phyloP scores from a whole-genome alignment of 2,888 invertebrate species.

The Cataglyphis albicans region DNA sequence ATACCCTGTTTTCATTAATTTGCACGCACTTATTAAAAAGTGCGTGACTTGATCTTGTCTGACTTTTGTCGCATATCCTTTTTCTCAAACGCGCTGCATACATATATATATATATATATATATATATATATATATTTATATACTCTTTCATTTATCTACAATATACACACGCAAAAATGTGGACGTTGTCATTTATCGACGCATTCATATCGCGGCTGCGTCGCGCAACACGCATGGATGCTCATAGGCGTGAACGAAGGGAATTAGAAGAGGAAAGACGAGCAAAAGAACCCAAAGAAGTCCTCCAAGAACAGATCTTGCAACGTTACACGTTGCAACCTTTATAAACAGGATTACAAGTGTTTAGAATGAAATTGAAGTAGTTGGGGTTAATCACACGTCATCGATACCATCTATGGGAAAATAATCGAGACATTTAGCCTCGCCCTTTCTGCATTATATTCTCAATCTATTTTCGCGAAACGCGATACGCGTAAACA shows the following conservation, averaged over 20 bases:
- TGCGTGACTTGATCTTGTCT: neutral
- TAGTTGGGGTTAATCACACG: slow-evolving; percentile 60
- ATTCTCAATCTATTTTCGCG: neutral
- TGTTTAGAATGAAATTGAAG: slow-evolving; percentile 61
- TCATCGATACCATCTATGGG: slow-evolving; percentile 54
- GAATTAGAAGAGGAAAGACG: neutral
- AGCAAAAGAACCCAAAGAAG: slow-evolving; percentile 19
- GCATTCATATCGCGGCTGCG: neutral
- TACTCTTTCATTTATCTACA: neutral
- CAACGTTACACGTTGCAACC: slow-evolving; percentile 27
- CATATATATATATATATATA: neutral
- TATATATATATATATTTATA: neutral
- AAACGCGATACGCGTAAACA: neutral
- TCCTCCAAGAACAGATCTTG: slow-evolving; percentile 51
- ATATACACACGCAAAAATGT: neutral
- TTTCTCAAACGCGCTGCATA: neutral
- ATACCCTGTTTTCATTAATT: neutral
- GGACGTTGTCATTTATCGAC: neutral
- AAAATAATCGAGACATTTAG: slow-evolving; percentile 63
- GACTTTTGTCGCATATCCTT: neutral
- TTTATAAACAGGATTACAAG: slow-evolving; percentile 71
- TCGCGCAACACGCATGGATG: neutral
- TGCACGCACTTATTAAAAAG: neutral
- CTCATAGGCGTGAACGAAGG: slow-evolving; percentile 3
- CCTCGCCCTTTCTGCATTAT: neutral